Percentiles rank a stretch among this genome's conserved stretches.
These are phyloP conservation scores for Oreochromis grahami DNA, from an alignment of 2,797 vertebrate species.

Conservation along the genomic window DNA sequence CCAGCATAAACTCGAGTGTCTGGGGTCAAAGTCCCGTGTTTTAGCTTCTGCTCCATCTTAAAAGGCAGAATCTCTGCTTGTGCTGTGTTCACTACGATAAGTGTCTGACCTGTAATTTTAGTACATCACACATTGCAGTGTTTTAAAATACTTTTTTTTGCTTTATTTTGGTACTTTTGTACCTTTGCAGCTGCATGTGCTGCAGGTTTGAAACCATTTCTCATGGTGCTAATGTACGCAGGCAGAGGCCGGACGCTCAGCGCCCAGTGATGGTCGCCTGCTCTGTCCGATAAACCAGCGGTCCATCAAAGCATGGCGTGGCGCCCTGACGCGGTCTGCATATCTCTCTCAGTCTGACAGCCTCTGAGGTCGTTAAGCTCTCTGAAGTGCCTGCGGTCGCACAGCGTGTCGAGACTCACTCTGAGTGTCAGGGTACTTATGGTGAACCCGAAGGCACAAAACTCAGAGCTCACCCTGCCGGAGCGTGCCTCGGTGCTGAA, in stretches of 20 bases:
- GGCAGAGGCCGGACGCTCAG: not conserved
- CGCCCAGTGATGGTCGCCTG: not conserved
- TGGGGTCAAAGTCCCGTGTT: rapidly evolving
- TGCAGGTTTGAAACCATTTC: not conserved
- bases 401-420: not conserved
- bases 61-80: not conserved
- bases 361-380: not conserved
- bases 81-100: not conserved
- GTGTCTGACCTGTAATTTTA: rapidly evolving
- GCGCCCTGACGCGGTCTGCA: rapidly evolving
- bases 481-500: not conserved
- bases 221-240: rapidly evolving
- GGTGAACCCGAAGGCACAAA: not conserved
- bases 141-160: not conserved
- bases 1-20: not conserved
- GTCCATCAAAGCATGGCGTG: not conserved
- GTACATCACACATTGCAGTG: not conserved
- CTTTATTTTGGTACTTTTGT: not conserved
- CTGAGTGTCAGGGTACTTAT: not conserved
- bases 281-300: not conserved
- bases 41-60: not conserved
- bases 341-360: not conserved
- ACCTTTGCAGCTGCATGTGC: not conserved
- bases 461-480: not conserved
- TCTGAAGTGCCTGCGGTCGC: not conserved